phyloP scores from a whole-genome alignment of 2,113 vertebrate genomes.

The Amphiprion ocellaris region DNA sequence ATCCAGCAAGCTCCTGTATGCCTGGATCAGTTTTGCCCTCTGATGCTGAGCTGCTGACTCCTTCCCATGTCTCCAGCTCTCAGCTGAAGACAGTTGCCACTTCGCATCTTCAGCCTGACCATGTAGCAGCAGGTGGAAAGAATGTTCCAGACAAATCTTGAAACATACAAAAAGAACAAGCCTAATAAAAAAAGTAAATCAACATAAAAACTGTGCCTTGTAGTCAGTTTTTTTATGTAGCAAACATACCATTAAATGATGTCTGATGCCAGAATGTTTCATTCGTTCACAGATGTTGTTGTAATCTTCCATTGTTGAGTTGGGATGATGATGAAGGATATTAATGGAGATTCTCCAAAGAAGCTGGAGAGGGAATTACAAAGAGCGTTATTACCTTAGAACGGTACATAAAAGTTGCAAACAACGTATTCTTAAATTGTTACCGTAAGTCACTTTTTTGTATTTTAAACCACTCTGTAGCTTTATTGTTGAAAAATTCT shows the following conservation, averaged over 20 bases:
- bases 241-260: constrained; percentile 88
- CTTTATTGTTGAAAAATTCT: no score
- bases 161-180: neutral
- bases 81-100: constrained; percentile 83
- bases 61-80: constrained; percentile 91
- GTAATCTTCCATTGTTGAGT: constrained; percentile 85
- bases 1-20: constrained; percentile 90
- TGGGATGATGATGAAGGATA: constrained; percentile 90
- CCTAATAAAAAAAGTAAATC: neutral
- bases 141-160: constrained; percentile 92
- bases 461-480: no score
- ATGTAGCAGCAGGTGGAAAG: constrained; percentile 88
- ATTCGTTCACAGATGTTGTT: constrained; percentile 89
- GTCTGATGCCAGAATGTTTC: constrained; percentile 89
- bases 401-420: neutral
- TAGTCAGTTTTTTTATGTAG: neutral
- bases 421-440: neutral
- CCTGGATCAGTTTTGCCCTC: constrained; percentile 86
- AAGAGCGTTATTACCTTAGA: neutral
- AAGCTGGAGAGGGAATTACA: constrained; percentile 74
- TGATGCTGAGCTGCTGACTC: constrained; percentile 80
- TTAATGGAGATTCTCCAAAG: constrained; percentile 91
- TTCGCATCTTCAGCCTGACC: constrained; percentile 88
- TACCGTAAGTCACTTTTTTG: no score
- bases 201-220: neutral